phyloP scores from a whole-genome alignment of 2,888 invertebrate genomes.

The Thalpophila matura region DNA sequence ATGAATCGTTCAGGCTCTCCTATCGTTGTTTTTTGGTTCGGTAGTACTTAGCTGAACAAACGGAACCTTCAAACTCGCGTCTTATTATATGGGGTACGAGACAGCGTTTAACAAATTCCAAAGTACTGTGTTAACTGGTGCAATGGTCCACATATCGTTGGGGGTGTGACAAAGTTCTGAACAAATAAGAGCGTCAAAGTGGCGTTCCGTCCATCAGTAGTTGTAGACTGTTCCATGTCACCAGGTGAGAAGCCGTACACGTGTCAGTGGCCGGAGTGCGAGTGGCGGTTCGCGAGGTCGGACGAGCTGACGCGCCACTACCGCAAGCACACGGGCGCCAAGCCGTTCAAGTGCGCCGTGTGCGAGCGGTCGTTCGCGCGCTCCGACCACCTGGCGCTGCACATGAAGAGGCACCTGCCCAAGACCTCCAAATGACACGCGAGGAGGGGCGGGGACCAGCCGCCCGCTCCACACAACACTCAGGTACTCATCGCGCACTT shows the following conservation, averaged over 20 bases:
- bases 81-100: no score
- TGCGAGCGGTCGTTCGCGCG: conserved; percentile 98
- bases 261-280: conserved; percentile 99
- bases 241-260: conserved; percentile 99
- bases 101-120: no score
- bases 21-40: background rate
- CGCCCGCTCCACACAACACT: conserved; percentile 79
- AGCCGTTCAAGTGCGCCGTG: conserved; percentile 98
- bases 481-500: conserved; percentile 71
- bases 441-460: conserved; percentile 86
- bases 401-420: conserved; percentile 99
- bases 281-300: conserved; percentile 98
- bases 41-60: no score
- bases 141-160: no score
- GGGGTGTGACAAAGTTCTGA: no score
- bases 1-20: no score
- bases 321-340: conserved; percentile 99
- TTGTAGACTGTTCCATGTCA: conserved; percentile 9
- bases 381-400: conserved; percentile 98
- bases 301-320: conserved; percentile 99
- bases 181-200: no score
- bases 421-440: conserved; percentile 94
- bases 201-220: background rate
- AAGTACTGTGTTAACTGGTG: no score
- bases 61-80: background rate